phyloP scores from a whole-genome alignment of 2,113 vertebrate species.

The Pangasianodon hypophthalmus region DNA sequence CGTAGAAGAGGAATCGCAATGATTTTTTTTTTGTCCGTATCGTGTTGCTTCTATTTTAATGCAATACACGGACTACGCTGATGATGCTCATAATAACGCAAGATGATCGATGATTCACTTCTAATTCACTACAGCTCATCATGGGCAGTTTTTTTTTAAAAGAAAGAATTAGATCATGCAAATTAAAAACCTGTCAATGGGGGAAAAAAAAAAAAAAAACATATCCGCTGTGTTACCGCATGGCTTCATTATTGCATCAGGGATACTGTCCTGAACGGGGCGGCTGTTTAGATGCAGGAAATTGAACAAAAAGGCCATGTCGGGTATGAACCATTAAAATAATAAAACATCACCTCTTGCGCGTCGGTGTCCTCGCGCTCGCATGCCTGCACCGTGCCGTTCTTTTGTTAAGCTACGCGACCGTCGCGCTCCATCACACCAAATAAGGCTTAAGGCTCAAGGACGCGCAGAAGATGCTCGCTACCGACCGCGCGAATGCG shows the following conservation, averaged over 20 bases:
- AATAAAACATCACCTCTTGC: neutral
- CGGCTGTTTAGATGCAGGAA: neutral
- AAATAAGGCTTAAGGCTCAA: slow-evolving; percentile 36
- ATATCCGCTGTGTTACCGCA: neutral
- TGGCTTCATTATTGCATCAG: neutral
- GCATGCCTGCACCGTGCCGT: slow-evolving; percentile 18
- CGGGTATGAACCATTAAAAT: neutral
- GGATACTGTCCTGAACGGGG: neutral
- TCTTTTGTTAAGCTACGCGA: slow-evolving; percentile 36
- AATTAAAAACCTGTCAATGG: neutral
- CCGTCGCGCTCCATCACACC: slow-evolving; percentile 48
- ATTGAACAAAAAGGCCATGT: neutral
- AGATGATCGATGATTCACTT: slow-evolving; percentile 5
- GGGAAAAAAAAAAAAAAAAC: neutral
- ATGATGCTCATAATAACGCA: slow-evolving; percentile 8
- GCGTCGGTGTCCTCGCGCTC: slow-evolving; percentile 18
- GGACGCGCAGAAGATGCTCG: slow-evolving; percentile 45
- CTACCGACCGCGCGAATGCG: slow-evolving; percentile 14
- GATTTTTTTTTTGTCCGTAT: neutral
- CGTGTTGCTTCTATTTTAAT: neutral
- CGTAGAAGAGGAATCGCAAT: neutral
- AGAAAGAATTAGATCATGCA: neutral
- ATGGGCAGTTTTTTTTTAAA: neutral
- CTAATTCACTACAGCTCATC: slow-evolving; percentile 18
- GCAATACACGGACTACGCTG: neutral